Percentiles rank a stretch among this genome's conserved stretches.
Evolutionary conservation across 2,888 invertebrate genomes (phyloP).

Genomic region (Spodoptera exigua): DNA sequence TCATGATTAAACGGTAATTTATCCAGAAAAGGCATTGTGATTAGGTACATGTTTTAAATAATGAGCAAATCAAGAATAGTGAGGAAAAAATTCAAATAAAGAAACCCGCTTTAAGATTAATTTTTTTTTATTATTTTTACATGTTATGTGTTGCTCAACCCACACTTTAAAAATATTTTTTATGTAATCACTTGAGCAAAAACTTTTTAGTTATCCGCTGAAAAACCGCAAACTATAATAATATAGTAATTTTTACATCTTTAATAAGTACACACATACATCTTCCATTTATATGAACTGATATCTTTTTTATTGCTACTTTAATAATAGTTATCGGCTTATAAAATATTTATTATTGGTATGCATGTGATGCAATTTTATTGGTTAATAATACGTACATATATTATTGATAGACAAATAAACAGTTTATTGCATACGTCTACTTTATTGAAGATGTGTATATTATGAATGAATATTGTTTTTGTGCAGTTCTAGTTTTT

Average conservation of each 20-base stretch:
- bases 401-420: conserved; percentile 1
- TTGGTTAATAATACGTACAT: background rate
- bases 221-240: no score
- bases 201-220: no score
- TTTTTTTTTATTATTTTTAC: no score
- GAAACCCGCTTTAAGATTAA: no score
- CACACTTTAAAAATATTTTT: no score
- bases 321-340: conserved; percentile 43
- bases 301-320: conserved; percentile 30
- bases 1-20: conserved; percentile 8
- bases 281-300: conserved; percentile 17
- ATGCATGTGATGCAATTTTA: conserved; percentile 24
- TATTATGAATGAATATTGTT: no score
- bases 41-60: background rate
- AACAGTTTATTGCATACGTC: background rate
- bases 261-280: conserved; percentile 28
- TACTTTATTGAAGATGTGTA: no score
- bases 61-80: background rate
- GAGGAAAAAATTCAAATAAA: no score
- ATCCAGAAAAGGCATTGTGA: conserved; percentile 1
- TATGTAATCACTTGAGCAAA: no score
- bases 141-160: no score
- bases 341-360: conserved; percentile 36
- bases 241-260: conserved; percentile 15
- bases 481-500: no score